Evolutionary conservation across 2,113 vertebrate genomes (phyloP).

Genomic region (Micronycteris hirsuta): DNA sequence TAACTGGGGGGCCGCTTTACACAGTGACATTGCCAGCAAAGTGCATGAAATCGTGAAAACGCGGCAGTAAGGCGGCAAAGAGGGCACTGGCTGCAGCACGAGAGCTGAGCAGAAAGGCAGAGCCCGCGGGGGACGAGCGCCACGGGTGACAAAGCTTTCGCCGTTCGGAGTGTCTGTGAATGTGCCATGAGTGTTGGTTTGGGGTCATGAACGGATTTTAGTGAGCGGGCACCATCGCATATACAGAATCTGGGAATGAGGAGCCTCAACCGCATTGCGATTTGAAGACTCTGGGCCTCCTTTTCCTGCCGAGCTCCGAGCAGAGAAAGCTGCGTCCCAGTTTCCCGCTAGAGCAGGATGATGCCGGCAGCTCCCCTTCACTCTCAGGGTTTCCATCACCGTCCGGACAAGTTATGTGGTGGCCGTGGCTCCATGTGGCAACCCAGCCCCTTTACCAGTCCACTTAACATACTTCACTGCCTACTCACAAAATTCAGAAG

Average conservation of each 20-base stretch:
- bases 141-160: rapidly evolving
- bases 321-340: rapidly evolving
- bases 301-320: not conserved
- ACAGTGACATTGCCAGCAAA: not conserved
- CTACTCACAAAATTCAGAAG: not conserved
- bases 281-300: rapidly evolving
- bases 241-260: not conserved
- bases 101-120: not conserved
- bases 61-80: rapidly evolving
- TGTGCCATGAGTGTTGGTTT: rapidly evolving
- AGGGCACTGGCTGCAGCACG: rapidly evolving
- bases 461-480: not conserved
- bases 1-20: not conserved
- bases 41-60: not conserved
- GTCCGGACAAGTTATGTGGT: not conserved
- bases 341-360: rapidly evolving
- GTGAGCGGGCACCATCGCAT: not conserved
- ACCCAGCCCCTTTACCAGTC: rapidly evolving
- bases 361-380: rapidly evolving
- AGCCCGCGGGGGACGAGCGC: rapidly evolving
- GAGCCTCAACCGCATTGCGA: rapidly evolving
- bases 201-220: not conserved
- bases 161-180: not conserved
- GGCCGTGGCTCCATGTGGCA: rapidly evolving
- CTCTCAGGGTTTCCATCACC: not conserved